Evolutionary conservation across 2,113 vertebrate species (phyloP).

Genomic region (Aegotheles bennettii): DNA sequence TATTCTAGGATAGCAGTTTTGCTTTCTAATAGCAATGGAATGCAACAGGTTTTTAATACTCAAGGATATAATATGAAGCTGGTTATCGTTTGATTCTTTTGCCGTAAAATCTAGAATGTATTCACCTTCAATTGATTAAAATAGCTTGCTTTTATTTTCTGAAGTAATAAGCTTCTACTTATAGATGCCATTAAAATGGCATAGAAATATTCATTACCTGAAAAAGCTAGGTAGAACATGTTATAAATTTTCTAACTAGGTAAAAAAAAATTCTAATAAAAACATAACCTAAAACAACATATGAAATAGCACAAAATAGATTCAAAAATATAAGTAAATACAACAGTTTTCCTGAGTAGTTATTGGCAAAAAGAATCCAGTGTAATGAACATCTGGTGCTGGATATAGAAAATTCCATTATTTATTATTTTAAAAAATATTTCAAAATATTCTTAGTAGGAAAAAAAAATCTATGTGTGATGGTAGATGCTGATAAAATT

Average conservation of each 20-base stretch:
- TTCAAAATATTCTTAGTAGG: background rate
- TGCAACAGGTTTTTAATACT: background rate
- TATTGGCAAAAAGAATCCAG: background rate
- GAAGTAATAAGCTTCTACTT: background rate
- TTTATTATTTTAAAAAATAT: background rate
- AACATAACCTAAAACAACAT: background rate
- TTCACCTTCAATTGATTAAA: background rate
- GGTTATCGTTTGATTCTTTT: background rate
- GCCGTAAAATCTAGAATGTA: background rate
- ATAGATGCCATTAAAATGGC: background rate
- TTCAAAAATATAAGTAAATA: background rate
- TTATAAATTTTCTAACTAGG: background rate
- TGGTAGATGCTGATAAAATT: background rate
- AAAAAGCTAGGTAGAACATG: background rate
- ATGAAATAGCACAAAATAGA: background rate
- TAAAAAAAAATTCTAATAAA: background rate
- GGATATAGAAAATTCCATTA: background rate
- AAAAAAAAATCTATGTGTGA: background rate
- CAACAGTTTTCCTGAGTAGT: background rate
- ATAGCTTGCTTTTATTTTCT: background rate
- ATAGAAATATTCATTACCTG: background rate
- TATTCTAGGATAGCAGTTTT: background rate
- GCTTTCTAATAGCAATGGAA: background rate
- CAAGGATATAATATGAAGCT: background rate
- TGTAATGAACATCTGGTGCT: background rate